phyloP scores from a whole-genome alignment of 2,888 invertebrate species.

The Plutella xylostella region DNA sequence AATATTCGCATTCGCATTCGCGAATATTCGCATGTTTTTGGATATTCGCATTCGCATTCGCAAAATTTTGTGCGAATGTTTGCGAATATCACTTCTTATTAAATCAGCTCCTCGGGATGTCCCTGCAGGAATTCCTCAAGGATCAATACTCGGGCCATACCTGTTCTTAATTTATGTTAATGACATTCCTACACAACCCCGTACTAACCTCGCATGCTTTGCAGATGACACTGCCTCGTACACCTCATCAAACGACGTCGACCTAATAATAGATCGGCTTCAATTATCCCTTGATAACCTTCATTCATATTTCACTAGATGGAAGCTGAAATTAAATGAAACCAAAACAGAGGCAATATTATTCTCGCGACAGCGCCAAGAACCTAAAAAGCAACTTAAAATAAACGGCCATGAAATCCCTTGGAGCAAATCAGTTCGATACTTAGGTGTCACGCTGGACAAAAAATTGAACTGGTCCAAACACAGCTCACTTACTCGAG shows the following conservation, averaged over 20 bases:
- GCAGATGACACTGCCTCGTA: constrained; percentile 6
- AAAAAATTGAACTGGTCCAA: not conserved
- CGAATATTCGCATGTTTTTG: too few species aligned
- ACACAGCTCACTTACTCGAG: not conserved
- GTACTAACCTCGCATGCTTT: constrained; percentile 3
- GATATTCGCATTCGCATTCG: too few species aligned
- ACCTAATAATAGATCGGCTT: not conserved
- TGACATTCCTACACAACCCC: not conserved
- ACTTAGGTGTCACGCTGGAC: not conserved
- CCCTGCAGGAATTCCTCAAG: constrained; percentile 18
- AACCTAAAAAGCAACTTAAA: not conserved
- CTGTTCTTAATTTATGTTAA: constrained; percentile 5
- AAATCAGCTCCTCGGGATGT: constrained; percentile 13
- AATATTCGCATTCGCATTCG: too few species aligned
- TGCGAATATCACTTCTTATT: too few species aligned
- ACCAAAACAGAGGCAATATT: not conserved
- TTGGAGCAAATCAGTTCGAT: not conserved
- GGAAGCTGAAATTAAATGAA: not conserved
- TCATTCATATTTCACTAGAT: not conserved
- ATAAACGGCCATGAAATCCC: not conserved
- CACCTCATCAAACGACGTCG: constrained; percentile 4
- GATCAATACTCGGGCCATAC: constrained; percentile 15
- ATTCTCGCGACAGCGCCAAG: not conserved
- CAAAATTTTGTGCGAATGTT: too few species aligned
- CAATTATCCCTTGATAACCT: too few species aligned